These are phyloP conservation scores for Abramis brama DNA, from an alignment of 2,113 vertebrate genomes.

Conservation along the genomic window DNA sequence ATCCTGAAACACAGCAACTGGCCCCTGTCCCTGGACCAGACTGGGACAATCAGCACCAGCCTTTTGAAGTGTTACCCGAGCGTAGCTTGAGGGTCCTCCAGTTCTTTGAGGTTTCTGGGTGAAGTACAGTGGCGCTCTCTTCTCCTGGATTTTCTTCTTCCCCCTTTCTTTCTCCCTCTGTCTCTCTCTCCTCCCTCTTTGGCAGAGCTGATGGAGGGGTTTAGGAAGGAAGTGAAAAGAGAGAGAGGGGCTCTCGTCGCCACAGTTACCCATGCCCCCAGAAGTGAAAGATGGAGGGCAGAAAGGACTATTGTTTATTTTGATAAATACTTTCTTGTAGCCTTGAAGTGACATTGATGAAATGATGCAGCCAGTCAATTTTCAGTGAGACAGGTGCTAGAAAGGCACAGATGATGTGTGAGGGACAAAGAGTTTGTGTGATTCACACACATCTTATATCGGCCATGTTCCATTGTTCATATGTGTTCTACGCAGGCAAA, in stretches of 20 bases:
- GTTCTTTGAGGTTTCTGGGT: conserved; percentile 31
- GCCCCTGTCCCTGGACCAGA: conserved; percentile 3
- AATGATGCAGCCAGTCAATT: conserved; percentile 37
- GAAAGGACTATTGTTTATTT: conserved; percentile 58
- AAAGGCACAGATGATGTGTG: conserved; percentile 31
- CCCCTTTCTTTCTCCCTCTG: conserved; percentile 11
- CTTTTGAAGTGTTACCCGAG: conserved; percentile 30
- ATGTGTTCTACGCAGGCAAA: not conserved
- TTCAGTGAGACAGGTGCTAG: conserved; percentile 18
- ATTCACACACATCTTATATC: not conserved
- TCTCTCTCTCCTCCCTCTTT: conserved; percentile 7
- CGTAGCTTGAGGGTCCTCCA: not conserved
- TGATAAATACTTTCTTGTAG: conserved; percentile 58
- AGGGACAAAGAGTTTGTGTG: not conserved
- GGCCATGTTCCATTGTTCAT: not conserved
- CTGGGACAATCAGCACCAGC: not conserved
- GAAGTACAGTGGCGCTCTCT: not conserved
- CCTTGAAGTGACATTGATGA: conserved; percentile 54
- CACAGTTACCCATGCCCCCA: conserved; percentile 9
- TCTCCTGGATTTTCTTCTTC: not conserved
- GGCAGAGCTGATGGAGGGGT: conserved; percentile 37
- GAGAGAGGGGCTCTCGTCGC: conserved; percentile 20
- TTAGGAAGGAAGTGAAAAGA: conserved; percentile 10
- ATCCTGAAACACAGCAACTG: conserved; percentile 1
- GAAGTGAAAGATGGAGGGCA: conserved; percentile 32